Evolutionary conservation across 2,888 invertebrate species (phyloP).

Genomic region (Itoplectis maculator): DNA sequence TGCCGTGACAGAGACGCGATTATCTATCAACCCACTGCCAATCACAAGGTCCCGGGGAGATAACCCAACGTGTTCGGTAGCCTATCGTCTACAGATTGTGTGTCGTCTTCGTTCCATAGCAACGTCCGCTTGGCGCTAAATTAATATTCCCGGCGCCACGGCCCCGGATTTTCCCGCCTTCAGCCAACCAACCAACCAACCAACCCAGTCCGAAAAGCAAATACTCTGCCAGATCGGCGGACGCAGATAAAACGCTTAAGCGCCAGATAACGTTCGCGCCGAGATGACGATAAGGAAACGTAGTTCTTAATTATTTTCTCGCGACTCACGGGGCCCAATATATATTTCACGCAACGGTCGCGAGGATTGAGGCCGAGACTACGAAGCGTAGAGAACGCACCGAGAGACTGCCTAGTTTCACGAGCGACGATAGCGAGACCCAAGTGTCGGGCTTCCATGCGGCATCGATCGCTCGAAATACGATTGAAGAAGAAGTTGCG

Average conservation of each 20-base stretch:
- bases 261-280: slow-evolving; percentile 4
- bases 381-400: too few species aligned
- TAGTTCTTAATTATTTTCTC: slow-evolving; percentile 6
- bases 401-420: slow-evolving; percentile 26
- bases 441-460: slow-evolving; percentile 61
- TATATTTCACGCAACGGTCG: too few species aligned
- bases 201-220: neutral
- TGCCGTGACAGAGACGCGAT: slow-evolving; percentile 71
- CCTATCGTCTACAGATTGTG: slow-evolving; percentile 33
- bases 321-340: too few species aligned
- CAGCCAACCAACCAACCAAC: too few species aligned
- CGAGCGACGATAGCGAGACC: slow-evolving; percentile 22
- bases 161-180: slow-evolving; percentile 67
- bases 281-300: slow-evolving; percentile 2
- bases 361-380: neutral
- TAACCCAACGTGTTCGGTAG: slow-evolving; percentile 75
- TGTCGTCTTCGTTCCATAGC: slow-evolving; percentile 56
- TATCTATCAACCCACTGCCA: slow-evolving; percentile 77
- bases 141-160: slow-evolving; percentile 11
- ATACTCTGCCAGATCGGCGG: slow-evolving; percentile 7
- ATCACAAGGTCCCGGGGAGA: slow-evolving; percentile 80
- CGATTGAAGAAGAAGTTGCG: slow-evolving; percentile 70
- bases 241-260: slow-evolving; percentile 23
- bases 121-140: neutral
- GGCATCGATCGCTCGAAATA: slow-evolving; percentile 71